Evolutionary conservation across 1,140 invertebrate genomes (phyloP), one percentile per base, ranked within the genome.

Genomic region (Drosophila repletoides): DNA sequence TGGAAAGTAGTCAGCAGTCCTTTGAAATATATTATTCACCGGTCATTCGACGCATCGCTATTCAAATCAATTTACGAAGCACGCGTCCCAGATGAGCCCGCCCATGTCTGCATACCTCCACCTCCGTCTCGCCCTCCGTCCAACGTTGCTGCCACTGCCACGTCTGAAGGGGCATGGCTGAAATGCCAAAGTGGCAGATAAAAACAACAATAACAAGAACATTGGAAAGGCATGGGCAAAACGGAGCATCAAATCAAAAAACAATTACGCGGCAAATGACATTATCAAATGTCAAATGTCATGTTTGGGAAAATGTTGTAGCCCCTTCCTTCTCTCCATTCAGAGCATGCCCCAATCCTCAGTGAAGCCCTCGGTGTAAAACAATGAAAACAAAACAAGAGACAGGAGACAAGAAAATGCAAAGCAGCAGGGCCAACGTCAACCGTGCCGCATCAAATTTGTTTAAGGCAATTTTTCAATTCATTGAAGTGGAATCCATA

Each of bases 201-300:
- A 73, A 64, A 67, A 66, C 33, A 63, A 40, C 29, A 51, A 49
- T 36, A 56, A 55, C 61, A 55, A 49, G 56, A n/a, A n/a, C n/a
- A 15, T 26, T 26, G 19, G 36, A 49, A 36, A 26, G 6, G 26
- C 21, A 9, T 60, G 29, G 21, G 3, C 5, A 14, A 51, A 58
- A 31, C 51, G 60, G 34, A 48, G 72, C 80, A 75, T 72, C 79
- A 86, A 84, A 84, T 84, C 80, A 84, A 84, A 84, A 84, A 84
- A 84, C 80, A 84, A 84, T 84, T 84, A 84, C 80, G 80, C 80
- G 80, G 80, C 75, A 84, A 84, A 84, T 84, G 80, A 84, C 80
- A 84, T 84, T 84, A 84, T 84, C 80, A 84, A 84, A 84, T 84
- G 80, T 84, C 80, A 84, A 84, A 84, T 80, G 80, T 86, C 80